These are phyloP conservation scores for Acanthoscelides obtectus DNA, from an alignment of 2,888 invertebrate genomes.

Conservation along the genomic window DNA sequence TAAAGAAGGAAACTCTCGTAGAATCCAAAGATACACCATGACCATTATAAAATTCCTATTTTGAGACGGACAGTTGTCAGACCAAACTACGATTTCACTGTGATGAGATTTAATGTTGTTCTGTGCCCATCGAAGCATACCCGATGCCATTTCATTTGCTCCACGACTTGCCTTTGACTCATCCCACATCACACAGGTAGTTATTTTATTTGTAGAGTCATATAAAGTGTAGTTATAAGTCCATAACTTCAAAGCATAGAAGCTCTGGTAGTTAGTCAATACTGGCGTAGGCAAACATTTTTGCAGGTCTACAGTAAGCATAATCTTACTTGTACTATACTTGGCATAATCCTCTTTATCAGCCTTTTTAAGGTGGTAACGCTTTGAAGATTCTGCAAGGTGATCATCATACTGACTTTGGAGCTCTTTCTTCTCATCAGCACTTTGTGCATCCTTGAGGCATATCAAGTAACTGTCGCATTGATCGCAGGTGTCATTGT, in stretches of 20 bases:
- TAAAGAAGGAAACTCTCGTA: too few species aligned
- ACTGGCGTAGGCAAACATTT: constrained; percentile 2
- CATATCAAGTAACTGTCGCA: constrained; percentile 3
- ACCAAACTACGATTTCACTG: not conserved
- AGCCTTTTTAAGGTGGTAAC: too few species aligned
- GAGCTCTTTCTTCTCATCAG: too few species aligned
- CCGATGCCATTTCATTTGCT: not conserved
- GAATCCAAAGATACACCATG: constrained; percentile 4
- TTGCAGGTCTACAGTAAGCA: too few species aligned
- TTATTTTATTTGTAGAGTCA: not conserved
- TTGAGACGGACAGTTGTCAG: not conserved
- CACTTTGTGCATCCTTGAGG: constrained; percentile 1
- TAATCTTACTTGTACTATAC: not conserved
- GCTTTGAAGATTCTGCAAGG: too few species aligned
- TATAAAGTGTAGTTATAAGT: constrained; percentile 1
- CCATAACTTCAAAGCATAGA: constrained; percentile 3
- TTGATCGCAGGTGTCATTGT: constrained; percentile 4
- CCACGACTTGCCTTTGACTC: too few species aligned
- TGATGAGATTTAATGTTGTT: not conserved
- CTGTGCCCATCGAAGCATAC: not conserved
- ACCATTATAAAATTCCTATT: constrained; percentile 1
- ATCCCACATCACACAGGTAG: too few species aligned
- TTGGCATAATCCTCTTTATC: not conserved
- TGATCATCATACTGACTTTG: too few species aligned
- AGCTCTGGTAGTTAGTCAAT: constrained; percentile 1